phyloP scores from a whole-genome alignment of 2,797 vertebrate species.

The Sebastes hubbsi region DNA sequence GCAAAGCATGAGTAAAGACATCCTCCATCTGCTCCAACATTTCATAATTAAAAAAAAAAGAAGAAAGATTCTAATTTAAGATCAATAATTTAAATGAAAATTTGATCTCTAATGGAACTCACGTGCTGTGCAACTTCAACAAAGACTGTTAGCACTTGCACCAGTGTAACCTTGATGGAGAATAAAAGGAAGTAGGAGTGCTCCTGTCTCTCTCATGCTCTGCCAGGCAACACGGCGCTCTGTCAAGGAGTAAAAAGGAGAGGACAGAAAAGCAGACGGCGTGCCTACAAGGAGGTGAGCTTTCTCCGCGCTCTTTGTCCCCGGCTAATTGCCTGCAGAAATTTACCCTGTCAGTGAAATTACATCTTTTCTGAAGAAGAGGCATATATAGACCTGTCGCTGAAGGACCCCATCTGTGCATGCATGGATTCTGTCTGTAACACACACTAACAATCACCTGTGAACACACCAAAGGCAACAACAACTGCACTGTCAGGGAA shows the following conservation, averaged over 20 bases:
- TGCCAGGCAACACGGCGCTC: slow-evolving; percentile 30
- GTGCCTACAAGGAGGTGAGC: slow-evolving; percentile 39
- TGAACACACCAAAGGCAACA: slow-evolving; percentile 29
- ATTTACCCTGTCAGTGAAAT: slow-evolving; percentile 48
- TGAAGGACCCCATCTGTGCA: slow-evolving; percentile 9
- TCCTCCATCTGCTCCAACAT: slow-evolving; percentile 26
- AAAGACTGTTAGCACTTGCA: slow-evolving; percentile 25
- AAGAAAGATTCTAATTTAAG: neutral
- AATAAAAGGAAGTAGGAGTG: slow-evolving; percentile 40
- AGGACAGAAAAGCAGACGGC: slow-evolving; percentile 49
- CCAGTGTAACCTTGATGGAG: slow-evolving; percentile 44
- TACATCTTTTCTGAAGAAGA: slow-evolving; percentile 23
- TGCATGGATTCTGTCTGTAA: neutral
- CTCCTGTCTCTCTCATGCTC: slow-evolving; percentile 30
- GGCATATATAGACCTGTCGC: slow-evolving; percentile 1
- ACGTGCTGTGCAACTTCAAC: neutral
- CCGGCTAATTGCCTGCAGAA: slow-evolving; percentile 55
- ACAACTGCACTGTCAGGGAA: neutral
- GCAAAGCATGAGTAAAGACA: slow-evolving; percentile 11
- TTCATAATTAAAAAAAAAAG: neutral
- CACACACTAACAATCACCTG: neutral
- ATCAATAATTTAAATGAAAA: slow-evolving; percentile 20
- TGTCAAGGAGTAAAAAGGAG: slow-evolving; percentile 50
- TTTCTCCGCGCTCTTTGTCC: slow-evolving; percentile 40
- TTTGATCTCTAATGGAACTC: neutral